Conservation (phyloP, 2,888 invertebrate species). For the Venusia cambrica region DNA sequence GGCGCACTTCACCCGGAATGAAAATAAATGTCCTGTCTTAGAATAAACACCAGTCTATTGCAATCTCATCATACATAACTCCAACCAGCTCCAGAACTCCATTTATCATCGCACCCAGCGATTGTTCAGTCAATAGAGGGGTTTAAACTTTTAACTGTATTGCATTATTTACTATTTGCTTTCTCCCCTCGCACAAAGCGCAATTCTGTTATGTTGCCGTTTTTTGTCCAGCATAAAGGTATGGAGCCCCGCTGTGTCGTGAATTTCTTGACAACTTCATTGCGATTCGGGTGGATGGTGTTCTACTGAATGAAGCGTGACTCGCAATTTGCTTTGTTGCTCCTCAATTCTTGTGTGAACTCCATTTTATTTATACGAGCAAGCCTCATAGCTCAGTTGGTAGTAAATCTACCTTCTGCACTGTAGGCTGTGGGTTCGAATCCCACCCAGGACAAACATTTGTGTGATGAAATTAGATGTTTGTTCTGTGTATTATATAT, state of each 20-base stretch:
- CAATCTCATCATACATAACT: constrained; percentile 24
- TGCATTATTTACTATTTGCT: constrained; percentile 65
- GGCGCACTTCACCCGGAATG: too few species aligned
- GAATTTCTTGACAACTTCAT: constrained; percentile 76
- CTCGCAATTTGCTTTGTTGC: constrained; percentile 36
- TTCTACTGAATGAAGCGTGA: constrained; percentile 46
- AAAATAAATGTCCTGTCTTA: too few species aligned
- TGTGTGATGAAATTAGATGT: too few species aligned
- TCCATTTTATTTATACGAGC: too few species aligned
- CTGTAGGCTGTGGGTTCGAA: too few species aligned
- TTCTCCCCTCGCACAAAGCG: constrained; percentile 47
- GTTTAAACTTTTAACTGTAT: constrained; percentile 70
- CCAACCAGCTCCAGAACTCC: constrained; percentile 34
- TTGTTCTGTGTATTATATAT: too few species aligned
- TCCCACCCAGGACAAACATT: too few species aligned
- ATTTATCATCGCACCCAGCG: constrained; percentile 62
- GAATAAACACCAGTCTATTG: constrained; percentile 19
- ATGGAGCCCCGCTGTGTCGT: constrained; percentile 50
- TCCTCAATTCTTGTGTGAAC: too few species aligned
- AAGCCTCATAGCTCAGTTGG: too few species aligned
- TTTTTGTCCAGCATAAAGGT: constrained; percentile 50
- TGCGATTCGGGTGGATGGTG: constrained; percentile 52
- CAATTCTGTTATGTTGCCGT: constrained; percentile 47
- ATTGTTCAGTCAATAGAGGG: constrained; percentile 69
- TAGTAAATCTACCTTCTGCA: too few species aligned